Evolutionary conservation across 2,797 vertebrate genomes (phyloP), one percentile per base, ranked within the genome.

Genomic region (Oreortyx pictus): DNA sequence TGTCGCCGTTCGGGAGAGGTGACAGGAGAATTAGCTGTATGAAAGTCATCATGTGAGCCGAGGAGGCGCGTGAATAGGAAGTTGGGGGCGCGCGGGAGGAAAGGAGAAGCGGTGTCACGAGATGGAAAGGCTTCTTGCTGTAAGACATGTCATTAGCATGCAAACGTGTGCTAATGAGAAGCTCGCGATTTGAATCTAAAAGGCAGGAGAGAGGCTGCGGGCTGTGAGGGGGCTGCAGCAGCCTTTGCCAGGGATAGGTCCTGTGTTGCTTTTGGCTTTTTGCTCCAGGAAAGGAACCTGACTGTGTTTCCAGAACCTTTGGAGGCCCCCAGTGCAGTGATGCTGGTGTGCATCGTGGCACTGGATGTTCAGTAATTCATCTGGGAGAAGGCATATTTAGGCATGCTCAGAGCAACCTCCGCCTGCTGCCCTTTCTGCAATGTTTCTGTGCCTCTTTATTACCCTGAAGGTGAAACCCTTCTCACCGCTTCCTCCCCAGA

Each of bases 81-180:
- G 89, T 79, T 17, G 81, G 76, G 85, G 76, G 88, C 5, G 73
- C 5, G 73, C 12, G 8, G 56, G 68, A 70, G 90, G 81, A 35
- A 82, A 89, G 75, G 87, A 84, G 81, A 90, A 88, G 75, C 61
- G 11, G 8, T 75, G 92, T 90, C 92, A 94, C 84, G 16, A 67
- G 92, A 56, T 78, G 84, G 90, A 47, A 22, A 61, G 29, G 33
- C 70, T 83, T 67, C 92, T 77, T 17, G 1, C 72, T 56, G 90
- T 13, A 52, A 78, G 37, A 14, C 11, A 11, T 68, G 64, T 76
- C 78, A 64, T 67, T 66, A 71, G 47, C 12, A 73, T 75, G 92
- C 71, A 27, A 64, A 35, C 24, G 6, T 2, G 35, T 9, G 79
- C 86, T 86, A 39, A 68, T 3, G 70, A 64, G 76, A 9, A 25